phyloP scores from a whole-genome alignment of 2,797 vertebrate genomes.

The Pseudomugil gertrudae region DNA sequence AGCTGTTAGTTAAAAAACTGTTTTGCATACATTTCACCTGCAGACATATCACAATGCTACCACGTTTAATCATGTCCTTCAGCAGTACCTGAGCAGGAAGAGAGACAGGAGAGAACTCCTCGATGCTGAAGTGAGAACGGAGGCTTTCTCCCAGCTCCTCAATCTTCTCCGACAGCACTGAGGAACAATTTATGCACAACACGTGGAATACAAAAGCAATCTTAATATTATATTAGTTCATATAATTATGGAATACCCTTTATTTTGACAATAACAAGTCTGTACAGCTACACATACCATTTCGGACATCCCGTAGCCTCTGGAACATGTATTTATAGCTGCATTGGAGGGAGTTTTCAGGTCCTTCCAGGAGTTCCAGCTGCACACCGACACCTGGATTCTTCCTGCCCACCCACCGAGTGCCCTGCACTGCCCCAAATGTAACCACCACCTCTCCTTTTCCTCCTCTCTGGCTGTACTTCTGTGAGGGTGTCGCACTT shows the following conservation, averaged over 20 bases:
- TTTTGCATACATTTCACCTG: not conserved
- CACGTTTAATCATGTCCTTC: not conserved
- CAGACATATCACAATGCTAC: not conserved
- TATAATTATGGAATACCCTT: not conserved
- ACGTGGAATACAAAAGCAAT: not conserved
- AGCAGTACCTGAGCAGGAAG: constrained; percentile 88
- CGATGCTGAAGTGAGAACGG: constrained; percentile 85
- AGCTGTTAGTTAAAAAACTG: not conserved
- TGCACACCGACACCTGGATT: constrained; percentile 33
- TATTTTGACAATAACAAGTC: not conserved
- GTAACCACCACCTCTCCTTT: constrained; percentile 89
- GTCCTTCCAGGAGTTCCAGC: constrained; percentile 71
- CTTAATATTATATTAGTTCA: too few relatives aligned
- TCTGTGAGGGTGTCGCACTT: constrained; percentile 90
- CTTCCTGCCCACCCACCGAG: constrained; percentile 81
- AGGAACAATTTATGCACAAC: not conserved
- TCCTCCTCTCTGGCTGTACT: constrained; percentile 85
- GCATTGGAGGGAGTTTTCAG: constrained; percentile 72
- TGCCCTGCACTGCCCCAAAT: constrained; percentile 80
- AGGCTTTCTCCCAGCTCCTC: constrained; percentile 88
- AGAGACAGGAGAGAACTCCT: constrained; percentile 84
- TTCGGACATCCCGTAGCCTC: constrained; percentile 85
- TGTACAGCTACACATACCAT: constrained; percentile 53
- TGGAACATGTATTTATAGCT: constrained; percentile 96
- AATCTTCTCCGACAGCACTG: constrained; percentile 87